Conservation (phyloP, 2,797 vertebrate genomes). For the Scolopax bukidnonensis region DNA sequence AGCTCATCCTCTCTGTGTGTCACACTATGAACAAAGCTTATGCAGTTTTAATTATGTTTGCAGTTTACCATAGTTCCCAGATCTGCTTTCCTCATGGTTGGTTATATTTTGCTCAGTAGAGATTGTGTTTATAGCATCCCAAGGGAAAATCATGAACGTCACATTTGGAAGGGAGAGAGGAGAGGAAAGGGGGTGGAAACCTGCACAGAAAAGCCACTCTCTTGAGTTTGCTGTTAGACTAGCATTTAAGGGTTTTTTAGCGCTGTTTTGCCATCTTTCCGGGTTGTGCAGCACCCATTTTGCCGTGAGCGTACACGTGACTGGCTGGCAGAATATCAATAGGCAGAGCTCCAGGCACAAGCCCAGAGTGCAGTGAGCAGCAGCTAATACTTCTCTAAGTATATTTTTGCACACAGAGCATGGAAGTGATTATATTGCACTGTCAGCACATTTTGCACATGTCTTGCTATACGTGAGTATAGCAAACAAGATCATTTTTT, state of each 20-base stretch:
- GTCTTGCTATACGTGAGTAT: fast-evolving
- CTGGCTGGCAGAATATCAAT: neutral
- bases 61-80: neutral
- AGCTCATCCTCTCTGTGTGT: fast-evolving
- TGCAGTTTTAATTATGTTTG: neutral
- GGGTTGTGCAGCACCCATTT: neutral
- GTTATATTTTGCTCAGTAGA: neutral
- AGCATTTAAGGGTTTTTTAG: neutral
- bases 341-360: neutral
- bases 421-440: neutral
- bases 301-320: neutral
- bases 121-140: neutral
- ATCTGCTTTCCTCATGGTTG: neutral
- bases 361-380: fast-evolving
- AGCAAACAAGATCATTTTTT: neutral
- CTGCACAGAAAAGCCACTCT: neutral
- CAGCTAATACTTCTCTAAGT: neutral
- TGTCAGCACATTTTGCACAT: neutral
- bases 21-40: neutral
- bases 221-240: neutral
- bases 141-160: neutral
- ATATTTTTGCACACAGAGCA: neutral
- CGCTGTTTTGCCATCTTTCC: neutral
- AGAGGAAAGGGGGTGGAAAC: neutral
- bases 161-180: neutral